Evolutionary conservation across 92 coral and sea anemone genomes (phyloP).

Genomic region (Epizoanthus fatuus): DNA sequence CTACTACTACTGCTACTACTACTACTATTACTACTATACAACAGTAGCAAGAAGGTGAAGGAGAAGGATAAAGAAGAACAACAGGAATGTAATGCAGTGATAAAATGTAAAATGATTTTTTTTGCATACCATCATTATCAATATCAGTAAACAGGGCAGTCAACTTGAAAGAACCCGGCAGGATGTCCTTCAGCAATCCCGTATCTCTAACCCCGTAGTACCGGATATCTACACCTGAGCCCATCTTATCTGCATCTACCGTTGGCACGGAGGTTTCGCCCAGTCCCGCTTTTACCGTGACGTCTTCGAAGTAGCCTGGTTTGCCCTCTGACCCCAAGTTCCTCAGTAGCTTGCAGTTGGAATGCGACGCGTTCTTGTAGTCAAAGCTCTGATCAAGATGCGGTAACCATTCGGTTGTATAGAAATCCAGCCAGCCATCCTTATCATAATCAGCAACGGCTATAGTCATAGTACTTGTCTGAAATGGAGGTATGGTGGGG

Average conservation of each 20-base stretch:
- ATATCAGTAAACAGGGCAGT: slow-evolving; percentile 95
- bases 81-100: background rate
- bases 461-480: slow-evolving; percentile 97
- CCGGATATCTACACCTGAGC: slow-evolving; percentile 87
- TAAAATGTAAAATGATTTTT: no score
- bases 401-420: slow-evolving; percentile 98
- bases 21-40: no score
- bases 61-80: background rate
- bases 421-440: slow-evolving; percentile 98
- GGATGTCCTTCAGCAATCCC: slow-evolving; percentile 89
- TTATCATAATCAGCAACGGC: slow-evolving; percentile 95
- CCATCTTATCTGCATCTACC: slow-evolving; percentile 90
- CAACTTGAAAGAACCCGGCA: slow-evolving; percentile 93
- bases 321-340: slow-evolving; percentile 95
- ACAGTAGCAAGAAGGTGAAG: background rate
- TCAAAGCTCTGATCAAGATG: slow-evolving; percentile 98
- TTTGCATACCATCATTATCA: slow-evolving; percentile 90
- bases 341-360: slow-evolving; percentile 84
- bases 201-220: slow-evolving; percentile 91
- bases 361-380: slow-evolving; percentile 91
- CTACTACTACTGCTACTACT: no score
- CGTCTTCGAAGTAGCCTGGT: slow-evolving; percentile 96
- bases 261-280: slow-evolving; percentile 72
- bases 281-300: slow-evolving; percentile 93
- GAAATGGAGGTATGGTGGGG: slow-evolving; percentile 90